A percentile compares a stretch with the other conserved stretches of the same genome.
Evolutionary conservation across 2,888 invertebrate genomes (phyloP).

Genomic region (Dione juno): DNA sequence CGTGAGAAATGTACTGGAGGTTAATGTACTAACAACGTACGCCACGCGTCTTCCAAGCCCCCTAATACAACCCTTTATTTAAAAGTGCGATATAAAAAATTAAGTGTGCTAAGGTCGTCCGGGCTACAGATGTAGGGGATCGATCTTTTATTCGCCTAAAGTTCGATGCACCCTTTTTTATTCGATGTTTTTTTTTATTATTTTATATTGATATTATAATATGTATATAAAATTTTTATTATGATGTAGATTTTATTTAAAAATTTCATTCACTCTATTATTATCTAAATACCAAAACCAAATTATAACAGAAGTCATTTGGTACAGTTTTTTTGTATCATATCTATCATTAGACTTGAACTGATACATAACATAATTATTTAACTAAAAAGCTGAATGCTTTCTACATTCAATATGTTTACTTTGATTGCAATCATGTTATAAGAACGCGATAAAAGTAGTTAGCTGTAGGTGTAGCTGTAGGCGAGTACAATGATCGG

Average conservation of each 20-base stretch:
- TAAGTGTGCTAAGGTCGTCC: constrained; percentile 74
- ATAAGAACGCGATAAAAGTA: constrained; percentile 25
- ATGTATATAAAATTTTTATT: not conserved
- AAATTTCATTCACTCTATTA: too few species aligned
- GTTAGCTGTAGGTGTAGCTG: constrained; percentile 24
- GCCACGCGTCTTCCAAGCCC: constrained; percentile 70
- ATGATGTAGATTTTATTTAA: not conserved
- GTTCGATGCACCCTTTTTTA: constrained; percentile 35
- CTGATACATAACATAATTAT: not conserved
- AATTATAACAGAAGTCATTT: not conserved
- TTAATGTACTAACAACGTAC: constrained; percentile 58
- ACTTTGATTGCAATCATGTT: constrained; percentile 13
- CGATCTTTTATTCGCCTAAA: constrained; percentile 31
- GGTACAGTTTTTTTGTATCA: not conserved
- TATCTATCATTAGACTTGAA: not conserved
- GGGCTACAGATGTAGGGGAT: constrained; percentile 49
- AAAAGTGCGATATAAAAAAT: constrained; percentile 54
- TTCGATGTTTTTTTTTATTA: not conserved
- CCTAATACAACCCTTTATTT: constrained; percentile 61
- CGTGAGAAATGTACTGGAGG: constrained; percentile 20
- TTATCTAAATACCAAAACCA: too few species aligned
- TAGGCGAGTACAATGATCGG: constrained; percentile 42
- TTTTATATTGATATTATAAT: constrained; percentile 15
- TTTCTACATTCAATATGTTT: not conserved
- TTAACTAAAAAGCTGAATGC: not conserved